A percentile compares a stretch with the other conserved stretches of the same genome.
Conservation (phyloP, 1,140 invertebrate species). For the Plectus sambesii region DNA sequence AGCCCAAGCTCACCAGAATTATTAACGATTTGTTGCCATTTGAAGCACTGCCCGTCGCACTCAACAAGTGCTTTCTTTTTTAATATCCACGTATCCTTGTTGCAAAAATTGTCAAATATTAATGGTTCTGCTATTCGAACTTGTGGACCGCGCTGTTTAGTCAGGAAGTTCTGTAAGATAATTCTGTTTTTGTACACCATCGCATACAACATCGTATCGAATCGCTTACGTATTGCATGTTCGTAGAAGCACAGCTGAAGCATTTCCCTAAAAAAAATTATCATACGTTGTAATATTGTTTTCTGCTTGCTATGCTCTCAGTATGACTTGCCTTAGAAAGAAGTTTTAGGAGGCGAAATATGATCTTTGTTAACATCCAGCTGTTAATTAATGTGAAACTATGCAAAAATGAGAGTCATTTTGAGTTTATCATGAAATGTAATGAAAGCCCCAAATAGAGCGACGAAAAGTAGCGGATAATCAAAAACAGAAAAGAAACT, state of each 20-base stretch:
- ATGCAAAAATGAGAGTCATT: too few relatives aligned
- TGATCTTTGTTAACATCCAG: too few relatives aligned
- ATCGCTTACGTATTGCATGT: slow-evolving; percentile 27
- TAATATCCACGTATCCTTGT: slow-evolving; percentile 30
- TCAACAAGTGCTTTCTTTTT: slow-evolving; percentile 29
- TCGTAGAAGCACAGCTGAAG: slow-evolving; percentile 31
- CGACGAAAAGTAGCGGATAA: too few relatives aligned
- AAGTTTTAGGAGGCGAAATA: too few relatives aligned
- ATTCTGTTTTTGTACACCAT: slow-evolving; percentile 1
- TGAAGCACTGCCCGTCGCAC: slow-evolving; percentile 31
- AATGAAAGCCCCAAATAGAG: too few relatives aligned
- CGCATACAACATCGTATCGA: slow-evolving; percentile 3
- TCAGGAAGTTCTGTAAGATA: slow-evolving; percentile 30
- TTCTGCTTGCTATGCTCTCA: too few relatives aligned
- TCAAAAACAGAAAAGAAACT: too few relatives aligned
- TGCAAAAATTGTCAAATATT: slow-evolving; percentile 30
- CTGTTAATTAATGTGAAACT: too few relatives aligned
- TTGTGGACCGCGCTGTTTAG: slow-evolving; percentile 22
- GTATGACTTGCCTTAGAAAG: too few relatives aligned
- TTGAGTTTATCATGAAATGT: too few relatives aligned
- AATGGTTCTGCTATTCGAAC: slow-evolving; percentile 22
- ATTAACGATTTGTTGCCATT: slow-evolving; percentile 35
- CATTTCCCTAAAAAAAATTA: slow-evolving; percentile 29
- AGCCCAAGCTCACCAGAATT: slow-evolving; percentile 29
- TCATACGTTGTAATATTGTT: too few relatives aligned